Conservation (phyloP, 2,797 vertebrate species). For the Protonibea diacanthus region DNA sequence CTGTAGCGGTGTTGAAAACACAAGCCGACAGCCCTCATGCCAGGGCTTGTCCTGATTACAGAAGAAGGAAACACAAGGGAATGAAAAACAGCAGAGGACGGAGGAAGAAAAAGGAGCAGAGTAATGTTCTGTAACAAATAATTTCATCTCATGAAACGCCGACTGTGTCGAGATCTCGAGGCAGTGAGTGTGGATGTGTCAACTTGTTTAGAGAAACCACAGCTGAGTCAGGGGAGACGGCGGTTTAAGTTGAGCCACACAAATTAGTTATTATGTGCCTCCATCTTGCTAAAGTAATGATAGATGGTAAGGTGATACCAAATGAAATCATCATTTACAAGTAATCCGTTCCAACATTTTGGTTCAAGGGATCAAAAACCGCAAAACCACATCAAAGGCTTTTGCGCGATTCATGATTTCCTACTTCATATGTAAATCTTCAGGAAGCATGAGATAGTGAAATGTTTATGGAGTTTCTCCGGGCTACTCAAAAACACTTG, state of each 20-base stretch:
- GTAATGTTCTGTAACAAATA: conserved; percentile 17
- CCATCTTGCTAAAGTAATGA: conserved; percentile 48
- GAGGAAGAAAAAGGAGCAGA: not conserved
- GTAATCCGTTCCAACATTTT: conserved; percentile 23
- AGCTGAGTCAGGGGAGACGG: conserved; percentile 63
- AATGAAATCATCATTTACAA: conserved; percentile 41
- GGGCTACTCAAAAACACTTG: not conserved
- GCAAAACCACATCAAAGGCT: conserved; percentile 23
- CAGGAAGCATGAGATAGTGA: not conserved
- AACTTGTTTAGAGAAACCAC: conserved; percentile 50
- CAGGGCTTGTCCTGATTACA: conserved; percentile 57
- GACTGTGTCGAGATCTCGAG: not conserved
- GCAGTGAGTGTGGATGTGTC: conserved; percentile 40
- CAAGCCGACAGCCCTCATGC: conserved; percentile 39
- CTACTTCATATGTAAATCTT: not conserved
- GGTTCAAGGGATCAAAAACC: conserved; percentile 18
- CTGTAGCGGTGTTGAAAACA: conserved; percentile 16
- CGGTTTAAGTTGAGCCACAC: not conserved
- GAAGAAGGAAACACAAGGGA: conserved; percentile 1
- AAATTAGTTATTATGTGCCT: conserved; percentile 34
- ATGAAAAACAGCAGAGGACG: conserved; percentile 19
- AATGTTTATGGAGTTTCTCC: conserved; percentile 6
- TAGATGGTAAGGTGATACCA: conserved; percentile 33
- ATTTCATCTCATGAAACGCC: conserved; percentile 19
- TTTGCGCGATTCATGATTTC: not conserved